Percentiles rank a stretch among this genome's conserved stretches.
These are phyloP conservation scores for Nemopilema nomurai DNA, from an alignment of 30 jellyfish, hydroid and myxozoan genomes.

Conservation along the genomic window DNA sequence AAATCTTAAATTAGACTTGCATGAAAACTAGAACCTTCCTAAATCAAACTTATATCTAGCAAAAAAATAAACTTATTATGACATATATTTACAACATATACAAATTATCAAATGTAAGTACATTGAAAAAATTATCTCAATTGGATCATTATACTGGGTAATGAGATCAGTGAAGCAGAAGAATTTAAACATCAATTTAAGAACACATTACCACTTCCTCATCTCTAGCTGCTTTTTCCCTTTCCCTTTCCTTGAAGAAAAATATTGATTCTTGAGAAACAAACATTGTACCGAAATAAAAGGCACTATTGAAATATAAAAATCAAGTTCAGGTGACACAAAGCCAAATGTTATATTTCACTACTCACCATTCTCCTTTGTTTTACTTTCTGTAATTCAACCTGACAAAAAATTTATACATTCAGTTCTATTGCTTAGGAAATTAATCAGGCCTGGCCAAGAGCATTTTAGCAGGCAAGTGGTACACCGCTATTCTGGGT, in stretches of 20 bases:
- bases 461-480: too few species aligned
- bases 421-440: not conserved
- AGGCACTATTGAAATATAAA: not conserved
- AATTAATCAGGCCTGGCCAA: too few species aligned
- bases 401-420: conserved; percentile 2
- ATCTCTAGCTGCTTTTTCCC: conserved; percentile 87
- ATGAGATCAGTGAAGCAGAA: too few species aligned
- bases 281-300: too few species aligned
- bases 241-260: conserved; percentile 77
- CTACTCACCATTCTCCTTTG: conserved; percentile 63
- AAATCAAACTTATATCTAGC: too few species aligned
- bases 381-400: conserved; percentile 92
- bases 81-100: not conserved
- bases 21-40: too few species aligned
- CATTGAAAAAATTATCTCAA: too few species aligned
- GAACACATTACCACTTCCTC: conserved; percentile 93
- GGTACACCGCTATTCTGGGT: too few species aligned
- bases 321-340: not conserved
- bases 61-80: not conserved
- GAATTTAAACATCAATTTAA: too few species aligned
- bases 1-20: too few species aligned
- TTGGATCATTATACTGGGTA: too few species aligned
- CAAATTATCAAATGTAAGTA: too few species aligned
- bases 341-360: not conserved
- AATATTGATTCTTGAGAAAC: not conserved